Evolutionary conservation across 2,797 vertebrate species (phyloP).

Genomic region (Falco concolor): DNA sequence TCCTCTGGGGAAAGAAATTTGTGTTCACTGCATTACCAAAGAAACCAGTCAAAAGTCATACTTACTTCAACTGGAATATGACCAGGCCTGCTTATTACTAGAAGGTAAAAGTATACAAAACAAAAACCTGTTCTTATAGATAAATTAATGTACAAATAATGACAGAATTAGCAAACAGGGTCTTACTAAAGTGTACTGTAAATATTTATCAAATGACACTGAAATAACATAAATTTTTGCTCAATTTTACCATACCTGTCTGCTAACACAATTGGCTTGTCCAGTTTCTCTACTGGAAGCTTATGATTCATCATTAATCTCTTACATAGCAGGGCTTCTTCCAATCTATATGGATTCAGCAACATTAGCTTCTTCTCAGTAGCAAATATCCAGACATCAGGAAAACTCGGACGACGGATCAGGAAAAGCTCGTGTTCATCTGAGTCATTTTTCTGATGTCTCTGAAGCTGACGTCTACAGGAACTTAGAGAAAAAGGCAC

Average conservation of each 20-base stretch:
- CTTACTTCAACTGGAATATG: neutral
- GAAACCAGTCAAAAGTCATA: neutral
- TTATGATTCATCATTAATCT: slow-evolving; percentile 89
- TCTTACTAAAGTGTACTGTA: neutral
- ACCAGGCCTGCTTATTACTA: neutral
- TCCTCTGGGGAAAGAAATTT: neutral
- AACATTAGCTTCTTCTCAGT: slow-evolving; percentile 82
- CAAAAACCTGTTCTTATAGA: neutral
- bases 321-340: slow-evolving; percentile 90
- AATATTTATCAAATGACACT: neutral
- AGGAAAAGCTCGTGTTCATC: slow-evolving; percentile 74
- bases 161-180: neutral
- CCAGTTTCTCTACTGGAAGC: slow-evolving; percentile 83
- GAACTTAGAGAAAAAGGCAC: slow-evolving; percentile 83
- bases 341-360: slow-evolving; percentile 90
- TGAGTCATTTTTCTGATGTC: slow-evolving; percentile 62
- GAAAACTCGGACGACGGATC: slow-evolving; percentile 84
- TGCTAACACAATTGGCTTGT: slow-evolving; percentile 84
- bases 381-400: slow-evolving; percentile 86
- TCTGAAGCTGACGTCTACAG: slow-evolving; percentile 76
- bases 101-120: neutral
- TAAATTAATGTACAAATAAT: neutral
- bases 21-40: neutral
- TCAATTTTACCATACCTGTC: slow-evolving; percentile 80
- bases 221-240: neutral